Conservation (phyloP, 1,140 invertebrate genomes). For the Diachasmimorpha longicaudata region DNA sequence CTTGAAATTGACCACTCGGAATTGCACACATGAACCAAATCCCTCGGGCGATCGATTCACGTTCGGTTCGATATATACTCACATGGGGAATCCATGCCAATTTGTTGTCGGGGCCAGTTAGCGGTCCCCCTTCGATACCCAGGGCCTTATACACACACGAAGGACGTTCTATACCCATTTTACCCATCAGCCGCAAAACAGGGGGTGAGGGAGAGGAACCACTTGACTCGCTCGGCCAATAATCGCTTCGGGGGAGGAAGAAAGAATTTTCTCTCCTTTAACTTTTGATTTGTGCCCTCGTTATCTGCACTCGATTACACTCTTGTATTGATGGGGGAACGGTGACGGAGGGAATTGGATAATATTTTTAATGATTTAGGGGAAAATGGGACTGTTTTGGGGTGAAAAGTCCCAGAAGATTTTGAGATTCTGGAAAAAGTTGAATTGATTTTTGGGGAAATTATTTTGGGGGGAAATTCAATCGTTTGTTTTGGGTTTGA, state of each 20-base stretch:
- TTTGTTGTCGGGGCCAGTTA: conserved; percentile 46
- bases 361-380: neutral
- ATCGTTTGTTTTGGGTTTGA: too few species aligned
- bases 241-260: neutral
- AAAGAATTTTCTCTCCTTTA: conserved; percentile 35
- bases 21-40: conserved; percentile 5
- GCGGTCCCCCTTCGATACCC: conserved; percentile 41
- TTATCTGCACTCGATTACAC: conserved; percentile 44
- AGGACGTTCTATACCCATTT: conserved; percentile 17
- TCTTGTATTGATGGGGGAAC: neutral
- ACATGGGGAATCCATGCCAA: conserved; percentile 53
- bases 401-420: too few species aligned
- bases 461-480: too few species aligned
- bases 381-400: neutral
- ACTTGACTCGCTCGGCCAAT: conserved; percentile 5
- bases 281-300: conserved; percentile 42
- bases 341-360: neutral
- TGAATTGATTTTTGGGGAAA: too few species aligned
- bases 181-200: conserved; percentile 18
- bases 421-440: too few species aligned
- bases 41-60: conserved; percentile 17
- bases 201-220: conserved; percentile 21
- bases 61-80: conserved; percentile 13
- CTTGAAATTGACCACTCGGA: conserved; percentile 16
- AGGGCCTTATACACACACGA: neutral